These are phyloP conservation scores for Oreohelix idahoensis DNA, from an alignment of 1,140 invertebrate genomes.

Conservation along the genomic window DNA sequence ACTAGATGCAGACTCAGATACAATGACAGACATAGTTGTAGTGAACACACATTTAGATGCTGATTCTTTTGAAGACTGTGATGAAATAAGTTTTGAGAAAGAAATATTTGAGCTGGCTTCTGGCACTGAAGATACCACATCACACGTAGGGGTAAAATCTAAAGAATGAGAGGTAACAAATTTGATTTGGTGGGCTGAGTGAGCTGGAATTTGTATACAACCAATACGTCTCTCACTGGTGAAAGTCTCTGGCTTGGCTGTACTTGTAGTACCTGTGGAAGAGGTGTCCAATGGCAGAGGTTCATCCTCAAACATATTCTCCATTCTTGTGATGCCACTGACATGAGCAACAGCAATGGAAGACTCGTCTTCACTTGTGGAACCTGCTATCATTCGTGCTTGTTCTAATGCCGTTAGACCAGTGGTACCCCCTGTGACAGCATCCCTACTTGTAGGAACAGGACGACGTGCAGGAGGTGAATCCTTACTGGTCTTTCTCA, in stretches of 20 bases:
- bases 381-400: constrained; percentile 28
- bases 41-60: constrained; percentile 13
- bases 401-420: constrained; percentile 28
- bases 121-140: not conserved
- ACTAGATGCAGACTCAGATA: constrained; percentile 5
- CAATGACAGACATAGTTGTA: constrained; percentile 19
- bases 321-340: constrained; percentile 18
- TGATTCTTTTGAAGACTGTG: not conserved
- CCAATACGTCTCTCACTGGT: constrained; percentile 1
- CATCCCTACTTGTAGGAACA: not conserved
- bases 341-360: constrained; percentile 9
- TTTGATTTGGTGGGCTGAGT: constrained; percentile 7
- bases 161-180: constrained; percentile 26
- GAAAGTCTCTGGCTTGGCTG: not conserved
- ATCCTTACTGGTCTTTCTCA: constrained; percentile 24
- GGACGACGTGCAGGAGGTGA: not conserved
- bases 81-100: not conserved
- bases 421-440: constrained; percentile 22
- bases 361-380: constrained; percentile 24
- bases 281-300: not conserved
- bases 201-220: constrained; percentile 5
- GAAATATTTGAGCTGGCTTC: not conserved
- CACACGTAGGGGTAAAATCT: not conserved
- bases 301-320: constrained; percentile 8
- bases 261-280: not conserved